Base-by-base conservation (phyloP, 2,888 invertebrate genomes). In the Anarsia innoxiella region DNA sequence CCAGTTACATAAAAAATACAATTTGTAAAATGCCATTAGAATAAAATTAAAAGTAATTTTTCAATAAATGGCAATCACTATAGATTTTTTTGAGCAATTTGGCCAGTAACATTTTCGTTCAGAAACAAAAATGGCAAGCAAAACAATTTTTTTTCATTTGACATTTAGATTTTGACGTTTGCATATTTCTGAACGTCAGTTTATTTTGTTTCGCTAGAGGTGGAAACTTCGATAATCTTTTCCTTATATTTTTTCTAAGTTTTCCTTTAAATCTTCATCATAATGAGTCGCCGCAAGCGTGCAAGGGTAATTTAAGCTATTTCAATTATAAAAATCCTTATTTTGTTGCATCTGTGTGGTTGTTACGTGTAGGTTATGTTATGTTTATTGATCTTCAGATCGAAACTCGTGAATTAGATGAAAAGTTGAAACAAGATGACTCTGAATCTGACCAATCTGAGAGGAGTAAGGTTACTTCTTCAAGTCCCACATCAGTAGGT, bases 361-460 rank as follows among this genome's bases (percentile, higher is more conserved):
- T n/a, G n/a, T n/a, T n/a, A n/a, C n/a, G n/a, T n/a, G n/a, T n/a
- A 15, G 31, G 25, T 44, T 38, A 33, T 89, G 87, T 90, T 71
- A 90, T 90, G 70, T 88, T 88, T 88, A 70, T 74, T 45, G 67
- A 71, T 73, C 56, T 48, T 29, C 50, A 84, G 84, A 72, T 70
- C 31, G 84, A 84, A 57, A 77, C 66, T 61, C 79, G 80, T 55
- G 91, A 91, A 70, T 68, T 89, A 56, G 91, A 91, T 50, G 91
- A 91, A 50, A 91, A 91, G 56, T 82, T 87, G 41, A 89, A 87
- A 65, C 70, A 85, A 37, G 91, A 91, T 44, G 90, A 89, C 57
- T 88, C 88, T 50, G 84, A 86, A 44, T 87, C 88, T 1, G 90
- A 90, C 56, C 84, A 87, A 31, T 86, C 88, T 12, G 90, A 91